Percentiles rank a stretch among this genome's conserved stretches.
phyloP scores from a whole-genome alignment of 2,797 vertebrate genomes.

The Buphagus erythrorhynchus region DNA sequence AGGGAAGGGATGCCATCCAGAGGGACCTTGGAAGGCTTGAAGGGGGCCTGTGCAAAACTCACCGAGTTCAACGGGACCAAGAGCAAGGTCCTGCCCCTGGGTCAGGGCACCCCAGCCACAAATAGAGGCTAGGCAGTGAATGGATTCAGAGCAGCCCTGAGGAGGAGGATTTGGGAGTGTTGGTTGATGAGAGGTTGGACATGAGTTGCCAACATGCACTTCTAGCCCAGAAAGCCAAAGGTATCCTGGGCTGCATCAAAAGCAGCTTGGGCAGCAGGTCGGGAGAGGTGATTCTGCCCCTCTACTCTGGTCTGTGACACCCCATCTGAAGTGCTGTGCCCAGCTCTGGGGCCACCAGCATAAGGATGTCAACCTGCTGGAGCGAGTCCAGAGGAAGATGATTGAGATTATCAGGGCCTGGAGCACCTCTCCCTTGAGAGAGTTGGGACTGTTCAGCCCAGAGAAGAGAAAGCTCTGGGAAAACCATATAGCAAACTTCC shows the following conservation, averaged over 20 bases:
- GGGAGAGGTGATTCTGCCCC: neutral
- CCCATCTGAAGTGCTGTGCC: neutral
- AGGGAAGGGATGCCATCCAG: neutral
- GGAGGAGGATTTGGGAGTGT: neutral
- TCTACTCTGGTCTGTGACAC: fast-evolving
- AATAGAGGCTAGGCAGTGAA: neutral
- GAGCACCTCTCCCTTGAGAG: neutral
- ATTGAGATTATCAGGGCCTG: neutral
- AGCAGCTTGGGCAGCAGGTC: neutral
- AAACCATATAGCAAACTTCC: neutral
- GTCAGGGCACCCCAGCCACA: neutral
- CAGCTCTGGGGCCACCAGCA: neutral
- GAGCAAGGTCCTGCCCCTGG: neutral
- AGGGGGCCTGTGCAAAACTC: neutral
- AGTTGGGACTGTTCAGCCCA: neutral
- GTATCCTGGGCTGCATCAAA: neutral
- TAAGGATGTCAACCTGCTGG: neutral
- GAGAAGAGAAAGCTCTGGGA: neutral
- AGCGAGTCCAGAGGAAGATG: neutral
- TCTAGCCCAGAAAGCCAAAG: neutral
- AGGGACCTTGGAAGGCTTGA: neutral
- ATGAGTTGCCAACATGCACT: neutral
- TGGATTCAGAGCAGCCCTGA: neutral
- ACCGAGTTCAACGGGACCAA: fast-evolving
- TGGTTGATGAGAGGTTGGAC: neutral